Conservation (phyloP, 1,140 invertebrate species). For the Drosophila serrata region DNA sequence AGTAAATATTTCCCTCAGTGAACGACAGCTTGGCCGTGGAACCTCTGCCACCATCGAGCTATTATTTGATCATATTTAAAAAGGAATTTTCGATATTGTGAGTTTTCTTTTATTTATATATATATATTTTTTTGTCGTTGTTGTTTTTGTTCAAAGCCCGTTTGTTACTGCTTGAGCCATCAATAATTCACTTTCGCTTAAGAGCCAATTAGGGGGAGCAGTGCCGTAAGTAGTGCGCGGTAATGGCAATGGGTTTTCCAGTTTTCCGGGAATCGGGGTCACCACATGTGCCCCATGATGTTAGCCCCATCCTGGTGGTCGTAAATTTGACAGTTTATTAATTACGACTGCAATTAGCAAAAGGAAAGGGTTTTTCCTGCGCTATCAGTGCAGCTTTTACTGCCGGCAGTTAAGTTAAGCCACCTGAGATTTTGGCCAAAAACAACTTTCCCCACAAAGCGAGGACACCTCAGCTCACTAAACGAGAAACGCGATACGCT, state of each 20-base stretch:
- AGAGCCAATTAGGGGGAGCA: constrained; percentile 68
- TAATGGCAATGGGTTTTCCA: constrained; percentile 16
- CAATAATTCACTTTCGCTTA: constrained; percentile 80
- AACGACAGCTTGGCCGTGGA: constrained; percentile 59
- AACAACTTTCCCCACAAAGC: constrained; percentile 14
- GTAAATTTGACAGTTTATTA: constrained; percentile 78
- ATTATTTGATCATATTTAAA: constrained; percentile 83
- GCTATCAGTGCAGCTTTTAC: constrained; percentile 30
- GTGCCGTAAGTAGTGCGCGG: constrained; percentile 5
- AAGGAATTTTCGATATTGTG: constrained; percentile 68
- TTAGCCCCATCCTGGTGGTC: constrained; percentile 28
- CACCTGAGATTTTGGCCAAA: constrained; percentile 20
- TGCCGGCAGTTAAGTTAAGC: constrained; percentile 28
- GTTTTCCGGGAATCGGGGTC: constrained; percentile 7
- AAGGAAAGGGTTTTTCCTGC: constrained; percentile 5
- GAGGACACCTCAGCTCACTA: neutral
- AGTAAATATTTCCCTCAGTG: constrained; percentile 10
- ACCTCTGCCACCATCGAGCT: constrained; percentile 40
- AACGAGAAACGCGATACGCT: constrained; percentile 39
- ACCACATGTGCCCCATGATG: constrained; percentile 51
- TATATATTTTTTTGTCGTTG: neutral
- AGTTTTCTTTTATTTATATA: neutral
- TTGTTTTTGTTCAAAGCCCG: neutral
- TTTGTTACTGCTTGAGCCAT: constrained; percentile 60
- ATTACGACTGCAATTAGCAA: constrained; percentile 53